Percentiles rank a stretch among this genome's conserved stretches.
Evolutionary conservation across 2,113 vertebrate genomes (phyloP).

Genomic region (Brachyhypopomus occidentalis): DNA sequence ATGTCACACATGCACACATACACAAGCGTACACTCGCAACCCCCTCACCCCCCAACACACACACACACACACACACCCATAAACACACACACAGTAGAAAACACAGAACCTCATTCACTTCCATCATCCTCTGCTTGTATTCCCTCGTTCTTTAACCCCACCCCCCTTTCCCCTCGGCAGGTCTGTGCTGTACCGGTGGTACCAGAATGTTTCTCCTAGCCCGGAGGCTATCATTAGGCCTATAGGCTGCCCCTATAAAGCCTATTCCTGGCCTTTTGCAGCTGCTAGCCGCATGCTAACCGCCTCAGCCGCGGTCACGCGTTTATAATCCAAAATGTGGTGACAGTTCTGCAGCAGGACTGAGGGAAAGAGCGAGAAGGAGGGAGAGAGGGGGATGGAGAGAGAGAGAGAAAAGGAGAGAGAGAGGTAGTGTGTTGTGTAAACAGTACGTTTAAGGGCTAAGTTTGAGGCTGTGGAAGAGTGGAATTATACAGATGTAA

Average conservation of each 20-base stretch:
- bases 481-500: neutral
- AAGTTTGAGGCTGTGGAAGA: too few species aligned
- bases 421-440: too few species aligned
- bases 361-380: constrained; percentile 7
- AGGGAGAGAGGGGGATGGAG: constrained; percentile 23
- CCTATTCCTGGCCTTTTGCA: constrained; percentile 98
- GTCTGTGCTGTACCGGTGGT: constrained; percentile 84
- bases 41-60: constrained; percentile 21
- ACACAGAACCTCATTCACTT: neutral
- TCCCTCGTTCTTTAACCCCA: too few species aligned
- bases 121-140: neutral
- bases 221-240: constrained; percentile 99
- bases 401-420: constrained; percentile 12
- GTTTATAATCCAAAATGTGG: constrained; percentile 94
- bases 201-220: constrained; percentile 71
- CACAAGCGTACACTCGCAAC: neutral
- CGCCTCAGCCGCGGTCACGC: constrained; percentile 97
- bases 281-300: constrained; percentile 86
- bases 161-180: constrained; percentile 78
- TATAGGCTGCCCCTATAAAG: constrained; percentile 96
- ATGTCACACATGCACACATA: constrained; percentile 30
- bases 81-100: constrained; percentile 10
- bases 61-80: constrained; percentile 19
- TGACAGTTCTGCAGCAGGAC: constrained; percentile 88
- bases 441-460: too few species aligned